Percentiles rank a stretch among this genome's conserved stretches.
Evolutionary conservation across 2,113 vertebrate species (phyloP).

Genomic region (Eudyptes chrysolophus): DNA sequence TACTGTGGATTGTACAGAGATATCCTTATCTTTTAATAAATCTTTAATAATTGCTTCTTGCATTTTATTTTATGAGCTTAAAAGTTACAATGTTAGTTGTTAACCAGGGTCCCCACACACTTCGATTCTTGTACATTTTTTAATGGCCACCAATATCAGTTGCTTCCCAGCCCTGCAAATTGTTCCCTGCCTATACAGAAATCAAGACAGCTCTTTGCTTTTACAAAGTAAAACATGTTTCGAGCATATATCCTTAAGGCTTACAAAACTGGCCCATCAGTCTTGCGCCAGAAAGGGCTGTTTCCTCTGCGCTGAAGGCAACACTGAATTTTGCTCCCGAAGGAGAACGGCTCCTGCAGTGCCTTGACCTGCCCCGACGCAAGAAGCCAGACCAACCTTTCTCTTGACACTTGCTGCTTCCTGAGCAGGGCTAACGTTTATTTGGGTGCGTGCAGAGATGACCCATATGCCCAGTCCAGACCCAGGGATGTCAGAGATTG

Average conservation of each 20-base stretch:
- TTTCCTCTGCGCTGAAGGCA: not conserved
- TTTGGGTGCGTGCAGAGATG: not conserved
- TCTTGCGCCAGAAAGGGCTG: not conserved
- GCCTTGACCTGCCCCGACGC: rapidly evolving
- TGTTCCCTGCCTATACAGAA: not conserved
- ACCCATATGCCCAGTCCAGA: not conserved
- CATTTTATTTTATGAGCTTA: not conserved
- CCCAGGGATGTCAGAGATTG: not conserved
- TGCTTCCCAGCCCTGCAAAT: not conserved
- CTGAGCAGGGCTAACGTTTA: not conserved
- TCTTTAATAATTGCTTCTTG: not conserved
- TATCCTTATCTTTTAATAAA: not conserved
- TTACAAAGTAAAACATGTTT: not conserved
- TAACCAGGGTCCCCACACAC: not conserved
- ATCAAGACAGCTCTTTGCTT: not conserved
- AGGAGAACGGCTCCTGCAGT: not conserved
- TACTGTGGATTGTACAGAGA: not conserved
- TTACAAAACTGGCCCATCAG: not conserved
- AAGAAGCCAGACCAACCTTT: not conserved
- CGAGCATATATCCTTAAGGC: not conserved
- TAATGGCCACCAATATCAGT: not conserved
- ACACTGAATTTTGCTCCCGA: not conserved
- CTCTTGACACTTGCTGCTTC: not conserved
- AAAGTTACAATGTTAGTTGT: not conserved
- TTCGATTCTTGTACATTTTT: not conserved